Conservation (phyloP, 2,113 vertebrate species). For the Varanus komodoensis region DNA sequence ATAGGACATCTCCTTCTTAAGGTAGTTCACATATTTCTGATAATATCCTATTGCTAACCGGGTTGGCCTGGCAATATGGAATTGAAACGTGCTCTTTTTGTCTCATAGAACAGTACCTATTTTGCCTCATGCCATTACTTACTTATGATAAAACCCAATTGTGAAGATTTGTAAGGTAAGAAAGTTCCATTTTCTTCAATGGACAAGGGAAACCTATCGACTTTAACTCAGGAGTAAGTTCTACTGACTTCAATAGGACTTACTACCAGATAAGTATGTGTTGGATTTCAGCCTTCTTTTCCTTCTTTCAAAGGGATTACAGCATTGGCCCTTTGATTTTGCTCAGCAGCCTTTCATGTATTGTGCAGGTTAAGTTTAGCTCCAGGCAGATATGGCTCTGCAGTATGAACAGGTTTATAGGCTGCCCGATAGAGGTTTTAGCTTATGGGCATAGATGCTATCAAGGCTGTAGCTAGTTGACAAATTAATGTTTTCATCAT, state of each 20-base stretch:
- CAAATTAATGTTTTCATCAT: not conserved
- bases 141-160: not conserved
- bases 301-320: not conserved
- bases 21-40: constrained; percentile 15
- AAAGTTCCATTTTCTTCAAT: not conserved
- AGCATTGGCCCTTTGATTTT: not conserved
- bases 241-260: not conserved
- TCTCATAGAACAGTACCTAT: not conserved
- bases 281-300: not conserved
- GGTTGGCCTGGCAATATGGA: not conserved
- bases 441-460: not conserved
- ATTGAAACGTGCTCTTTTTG: not conserved
- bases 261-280: no score
- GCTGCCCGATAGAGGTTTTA: not conserved
- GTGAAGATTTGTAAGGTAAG: not conserved
- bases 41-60: not conserved
- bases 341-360: not conserved
- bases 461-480: not conserved
- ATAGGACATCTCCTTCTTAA: constrained; percentile 26
- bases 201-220: not conserved
- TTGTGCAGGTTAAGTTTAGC: no score
- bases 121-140: not conserved
- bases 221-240: not conserved
- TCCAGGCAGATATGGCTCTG: not conserved
- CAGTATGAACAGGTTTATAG: not conserved